Conservation (phyloP, 2,888 invertebrate genomes). For the Stenolophus ochropezus region DNA sequence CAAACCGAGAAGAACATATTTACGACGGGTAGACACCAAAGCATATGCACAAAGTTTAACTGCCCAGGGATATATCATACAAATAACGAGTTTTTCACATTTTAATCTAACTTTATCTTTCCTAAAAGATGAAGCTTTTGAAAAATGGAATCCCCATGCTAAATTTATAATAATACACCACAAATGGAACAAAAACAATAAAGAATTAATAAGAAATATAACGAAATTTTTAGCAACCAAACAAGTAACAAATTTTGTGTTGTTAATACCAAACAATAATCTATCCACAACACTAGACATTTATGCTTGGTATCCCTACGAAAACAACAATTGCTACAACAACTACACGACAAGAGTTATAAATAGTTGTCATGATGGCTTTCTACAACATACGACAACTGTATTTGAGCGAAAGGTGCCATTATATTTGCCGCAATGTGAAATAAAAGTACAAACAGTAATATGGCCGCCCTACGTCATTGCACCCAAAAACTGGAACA, state of each 20-base stretch:
- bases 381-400: not conserved
- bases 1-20: no score
- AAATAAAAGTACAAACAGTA: conserved; percentile 60
- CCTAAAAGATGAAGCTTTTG: not conserved
- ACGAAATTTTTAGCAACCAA: not conserved
- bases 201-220: not conserved
- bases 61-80: not conserved
- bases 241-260: not conserved
- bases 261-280: not conserved
- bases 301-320: conserved; percentile 47
- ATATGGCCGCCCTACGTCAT: conserved; percentile 64
- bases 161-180: not conserved
- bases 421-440: conserved; percentile 59
- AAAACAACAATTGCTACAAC: not conserved
- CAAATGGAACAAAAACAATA: not conserved
- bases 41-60: no score
- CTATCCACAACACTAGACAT: conserved; percentile 20
- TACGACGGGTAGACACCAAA: no score
- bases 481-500: conserved; percentile 24
- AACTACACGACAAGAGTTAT: conserved; percentile 20
- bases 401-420: conserved; percentile 61
- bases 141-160: conserved; percentile 8
- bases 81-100: not conserved
- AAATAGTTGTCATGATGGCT: conserved; percentile 29
- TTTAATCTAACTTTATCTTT: not conserved